Percentiles rank a stretch among this genome's conserved stretches.
Conservation (phyloP, 2,113 vertebrate species). For the Lycaon pictus region DNA sequence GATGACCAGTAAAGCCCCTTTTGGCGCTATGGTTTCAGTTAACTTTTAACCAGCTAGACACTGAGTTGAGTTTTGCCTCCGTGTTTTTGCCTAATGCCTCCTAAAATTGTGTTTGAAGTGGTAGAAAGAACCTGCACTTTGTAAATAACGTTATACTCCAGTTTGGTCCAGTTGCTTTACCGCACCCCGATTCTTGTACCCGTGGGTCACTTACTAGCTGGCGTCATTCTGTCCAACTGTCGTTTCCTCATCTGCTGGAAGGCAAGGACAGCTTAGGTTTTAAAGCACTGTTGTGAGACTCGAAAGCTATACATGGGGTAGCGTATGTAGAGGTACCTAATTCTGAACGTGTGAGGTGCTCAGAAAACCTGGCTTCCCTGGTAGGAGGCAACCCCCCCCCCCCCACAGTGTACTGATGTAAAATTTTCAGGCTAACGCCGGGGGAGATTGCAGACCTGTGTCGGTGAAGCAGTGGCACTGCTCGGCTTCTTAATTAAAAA, state of each 20-base stretch:
- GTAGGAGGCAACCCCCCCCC: not conserved
- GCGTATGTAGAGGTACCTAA: not conserved
- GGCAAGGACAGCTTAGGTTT: not conserved
- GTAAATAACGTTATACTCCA: not conserved
- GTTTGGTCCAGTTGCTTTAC: not conserved
- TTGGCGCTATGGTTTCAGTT: not conserved
- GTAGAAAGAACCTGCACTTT: not conserved
- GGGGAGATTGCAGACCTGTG: not conserved
- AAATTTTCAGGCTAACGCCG: not conserved
- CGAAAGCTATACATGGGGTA: not conserved
- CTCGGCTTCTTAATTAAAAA: slow-evolving; percentile 54
- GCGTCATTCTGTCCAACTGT: not conserved
- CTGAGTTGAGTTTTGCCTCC: not conserved
- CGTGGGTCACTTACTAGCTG: not conserved
- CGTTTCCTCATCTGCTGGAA: slow-evolving; percentile 26
- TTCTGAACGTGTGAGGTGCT: slow-evolving; percentile 4
- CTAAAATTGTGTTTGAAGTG: not conserved
- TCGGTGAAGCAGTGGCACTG: not conserved
- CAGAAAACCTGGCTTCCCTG: not conserved
- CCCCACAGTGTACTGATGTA: not conserved
- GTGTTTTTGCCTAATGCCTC: not conserved
- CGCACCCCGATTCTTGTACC: not conserved
- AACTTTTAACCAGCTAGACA: not conserved
- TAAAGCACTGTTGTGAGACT: not conserved
- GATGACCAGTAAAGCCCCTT: not conserved